phyloP scores from a whole-genome alignment of 2,113 vertebrate genomes.

The Tragelaphus buxtoni region DNA sequence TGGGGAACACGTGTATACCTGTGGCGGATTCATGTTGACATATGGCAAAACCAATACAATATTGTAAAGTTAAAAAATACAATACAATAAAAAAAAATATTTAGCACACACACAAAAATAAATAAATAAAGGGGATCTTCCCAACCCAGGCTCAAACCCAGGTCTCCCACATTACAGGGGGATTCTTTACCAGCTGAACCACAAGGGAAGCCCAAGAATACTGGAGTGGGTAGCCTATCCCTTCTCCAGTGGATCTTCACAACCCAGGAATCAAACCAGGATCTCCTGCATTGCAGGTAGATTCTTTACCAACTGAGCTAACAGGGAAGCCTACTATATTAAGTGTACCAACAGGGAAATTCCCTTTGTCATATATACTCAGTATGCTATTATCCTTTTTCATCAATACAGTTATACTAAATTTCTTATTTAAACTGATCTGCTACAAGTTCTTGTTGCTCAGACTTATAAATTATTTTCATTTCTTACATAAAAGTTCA shows the following conservation, averaged over 20 bases:
- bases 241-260: background rate
- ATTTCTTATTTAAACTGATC: conserved; percentile 12
- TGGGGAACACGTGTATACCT: too few species aligned
- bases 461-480: conserved; percentile 21
- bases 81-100: too few species aligned
- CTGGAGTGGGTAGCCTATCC: background rate
- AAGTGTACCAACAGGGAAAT: conserved; percentile 15
- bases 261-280: background rate
- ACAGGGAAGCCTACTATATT: background rate
- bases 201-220: background rate
- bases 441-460: background rate
- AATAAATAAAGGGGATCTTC: background rate
- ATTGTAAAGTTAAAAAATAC: too few species aligned
- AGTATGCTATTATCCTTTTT: background rate
- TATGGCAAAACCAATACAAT: too few species aligned
- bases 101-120: too few species aligned
- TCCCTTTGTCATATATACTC: background rate
- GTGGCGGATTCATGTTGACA: too few species aligned
- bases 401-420: background rate
- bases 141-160: background rate
- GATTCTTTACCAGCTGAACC: background rate
- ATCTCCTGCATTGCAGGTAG: background rate
- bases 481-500: background rate
- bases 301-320: background rate
- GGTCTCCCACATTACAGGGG: rapidly evolving